These are phyloP conservation scores for Platanista minor DNA, from an alignment of 2,113 vertebrate species.

Conservation along the genomic window DNA sequence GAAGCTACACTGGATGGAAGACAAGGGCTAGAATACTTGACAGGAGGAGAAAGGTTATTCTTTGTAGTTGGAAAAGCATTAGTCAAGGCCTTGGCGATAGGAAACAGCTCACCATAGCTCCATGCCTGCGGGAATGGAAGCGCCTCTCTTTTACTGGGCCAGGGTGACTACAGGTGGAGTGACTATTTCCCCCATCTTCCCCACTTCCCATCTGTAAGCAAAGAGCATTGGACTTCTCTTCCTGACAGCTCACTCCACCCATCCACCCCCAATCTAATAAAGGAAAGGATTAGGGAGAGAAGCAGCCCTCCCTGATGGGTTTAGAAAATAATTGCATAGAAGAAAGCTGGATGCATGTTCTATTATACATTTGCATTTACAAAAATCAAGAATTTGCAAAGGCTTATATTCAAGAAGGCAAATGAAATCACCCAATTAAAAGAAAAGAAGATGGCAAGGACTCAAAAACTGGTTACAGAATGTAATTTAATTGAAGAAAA, in stretches of 20 bases:
- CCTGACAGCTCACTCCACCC: neutral
- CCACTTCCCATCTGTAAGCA: neutral
- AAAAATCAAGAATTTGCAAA: constrained; percentile 44
- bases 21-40: neutral
- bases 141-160: neutral
- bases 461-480: constrained; percentile 45
- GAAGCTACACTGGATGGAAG: neutral
- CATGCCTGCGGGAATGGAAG: neutral
- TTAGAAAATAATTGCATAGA: constrained; percentile 36
- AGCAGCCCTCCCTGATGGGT: neutral
- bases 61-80: neutral
- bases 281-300: constrained; percentile 6
- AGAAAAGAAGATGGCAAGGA: constrained; percentile 30
- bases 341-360: neutral
- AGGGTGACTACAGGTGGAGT: neutral
- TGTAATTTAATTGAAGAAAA: constrained; percentile 61
- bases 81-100: neutral
- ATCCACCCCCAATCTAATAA: neutral
- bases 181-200: neutral
- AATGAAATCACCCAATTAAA: constrained; percentile 56
- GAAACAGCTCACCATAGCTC: neutral
- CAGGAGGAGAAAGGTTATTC: neutral
- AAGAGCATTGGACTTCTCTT: neutral
- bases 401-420: constrained; percentile 24
- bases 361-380: constrained; percentile 41